Evolutionary conservation across 2,888 invertebrate genomes (phyloP).

Genomic region (Drosophila pseudotakahashii): DNA sequence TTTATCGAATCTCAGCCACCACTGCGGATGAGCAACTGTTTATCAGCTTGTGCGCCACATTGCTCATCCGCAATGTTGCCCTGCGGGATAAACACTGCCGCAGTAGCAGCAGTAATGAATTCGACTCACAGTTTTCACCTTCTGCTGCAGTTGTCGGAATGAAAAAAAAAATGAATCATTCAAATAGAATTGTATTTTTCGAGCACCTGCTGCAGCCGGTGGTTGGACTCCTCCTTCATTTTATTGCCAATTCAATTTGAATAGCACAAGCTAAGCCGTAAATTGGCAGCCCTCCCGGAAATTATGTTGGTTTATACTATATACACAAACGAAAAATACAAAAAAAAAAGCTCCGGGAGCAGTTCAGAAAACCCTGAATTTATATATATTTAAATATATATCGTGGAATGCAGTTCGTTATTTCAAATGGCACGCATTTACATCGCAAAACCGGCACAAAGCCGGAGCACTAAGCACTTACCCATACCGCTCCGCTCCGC

Average conservation of each 20-base stretch:
- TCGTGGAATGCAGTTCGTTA: conserved; percentile 58
- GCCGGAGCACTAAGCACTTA: conserved; percentile 27
- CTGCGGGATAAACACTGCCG: neutral
- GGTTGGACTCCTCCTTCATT: neutral
- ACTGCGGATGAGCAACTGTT: conserved; percentile 2
- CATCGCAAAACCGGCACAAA: conserved; percentile 54
- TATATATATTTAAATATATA: conserved; percentile 26
- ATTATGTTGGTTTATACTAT: conserved; percentile 31
- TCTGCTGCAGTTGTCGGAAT: neutral
- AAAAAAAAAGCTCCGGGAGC: conserved; percentile 1
- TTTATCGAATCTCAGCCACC: neutral
- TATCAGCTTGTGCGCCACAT: neutral
- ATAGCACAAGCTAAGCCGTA: conserved; percentile 31
- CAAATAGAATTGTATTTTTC: conserved; percentile 38
- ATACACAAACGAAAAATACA: neutral
- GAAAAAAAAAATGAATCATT: conserved; percentile 12
- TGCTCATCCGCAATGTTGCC: neutral
- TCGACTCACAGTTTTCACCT: neutral
- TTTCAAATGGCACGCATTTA: conserved; percentile 56
- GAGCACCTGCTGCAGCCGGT: conserved; percentile 39
- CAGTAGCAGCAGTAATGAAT: neutral
- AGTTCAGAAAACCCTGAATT: conserved; percentile 27
- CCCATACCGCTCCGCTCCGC: conserved; percentile 26
- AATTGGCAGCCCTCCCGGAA: conserved; percentile 45
- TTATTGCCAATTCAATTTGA: conserved; percentile 62